phyloP scores from a whole-genome alignment of 2,797 vertebrate genomes.

The Amphiprion clarkii region DNA sequence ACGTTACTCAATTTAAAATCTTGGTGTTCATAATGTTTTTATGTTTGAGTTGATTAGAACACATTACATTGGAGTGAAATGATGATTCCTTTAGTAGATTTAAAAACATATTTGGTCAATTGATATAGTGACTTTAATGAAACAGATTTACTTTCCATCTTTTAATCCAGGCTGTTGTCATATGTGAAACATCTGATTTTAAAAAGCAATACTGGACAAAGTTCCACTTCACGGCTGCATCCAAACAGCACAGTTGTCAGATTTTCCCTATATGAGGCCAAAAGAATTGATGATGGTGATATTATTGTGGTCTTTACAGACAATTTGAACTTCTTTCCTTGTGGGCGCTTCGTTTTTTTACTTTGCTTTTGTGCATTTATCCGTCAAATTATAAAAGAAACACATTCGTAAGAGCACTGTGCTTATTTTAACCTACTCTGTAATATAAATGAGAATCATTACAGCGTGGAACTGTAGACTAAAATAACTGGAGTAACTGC shows the following conservation, averaged over 20 bases:
- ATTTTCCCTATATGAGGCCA: no score
- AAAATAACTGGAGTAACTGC: background rate
- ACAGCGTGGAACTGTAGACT: background rate
- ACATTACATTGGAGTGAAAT: no score
- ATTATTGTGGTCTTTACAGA: no score
- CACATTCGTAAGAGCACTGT: no score
- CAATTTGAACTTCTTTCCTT: no score
- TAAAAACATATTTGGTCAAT: background rate
- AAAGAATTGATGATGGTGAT: no score
- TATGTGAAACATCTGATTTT: background rate
- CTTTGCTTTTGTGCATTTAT: background rate
- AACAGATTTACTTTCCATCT: no score
- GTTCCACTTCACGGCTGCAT: no score
- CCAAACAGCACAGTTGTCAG: no score
- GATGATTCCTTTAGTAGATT: background rate
- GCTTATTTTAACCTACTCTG: background rate
- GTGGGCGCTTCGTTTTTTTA: no score
- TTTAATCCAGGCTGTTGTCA: no score
- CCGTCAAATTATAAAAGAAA: no score
- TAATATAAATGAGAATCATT: background rate
- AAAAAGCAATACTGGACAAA: background rate
- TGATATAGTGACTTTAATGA: background rate
- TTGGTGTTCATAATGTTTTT: background rate
- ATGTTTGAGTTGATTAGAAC: background rate
- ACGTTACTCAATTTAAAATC: background rate